A percentile compares a stretch with the other conserved stretches of the same genome.
phyloP scores from a whole-genome alignment of 2,888 invertebrate genomes.

The Cataglyphis cursor region DNA sequence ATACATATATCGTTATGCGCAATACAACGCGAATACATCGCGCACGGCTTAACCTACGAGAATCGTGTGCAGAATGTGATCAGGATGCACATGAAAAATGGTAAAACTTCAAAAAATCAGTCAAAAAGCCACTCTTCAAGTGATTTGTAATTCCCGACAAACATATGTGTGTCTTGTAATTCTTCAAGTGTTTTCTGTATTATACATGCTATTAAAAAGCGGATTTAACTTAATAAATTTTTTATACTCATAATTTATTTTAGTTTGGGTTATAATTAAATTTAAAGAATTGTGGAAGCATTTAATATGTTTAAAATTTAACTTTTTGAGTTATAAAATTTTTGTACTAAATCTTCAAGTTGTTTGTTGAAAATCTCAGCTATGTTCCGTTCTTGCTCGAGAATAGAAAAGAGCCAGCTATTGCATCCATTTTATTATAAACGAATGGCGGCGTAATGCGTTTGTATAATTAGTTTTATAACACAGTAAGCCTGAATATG shows the following conservation, averaged over 20 bases:
- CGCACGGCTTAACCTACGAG: not conserved
- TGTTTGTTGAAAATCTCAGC: not conserved
- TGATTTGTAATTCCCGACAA: not conserved
- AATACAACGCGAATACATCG: not conserved
- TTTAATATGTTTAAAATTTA: not conserved
- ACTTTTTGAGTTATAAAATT: not conserved
- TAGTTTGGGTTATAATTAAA: not conserved
- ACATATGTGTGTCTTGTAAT: not conserved
- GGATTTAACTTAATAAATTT: not conserved
- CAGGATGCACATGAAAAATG: not conserved
- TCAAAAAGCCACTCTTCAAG: not conserved
- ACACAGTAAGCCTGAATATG: not conserved
- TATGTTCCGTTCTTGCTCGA: not conserved
- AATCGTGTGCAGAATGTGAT: not conserved
- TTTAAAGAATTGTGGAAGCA: not conserved
- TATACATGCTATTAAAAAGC: no score
- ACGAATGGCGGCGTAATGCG: not conserved
- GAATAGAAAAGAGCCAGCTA: not conserved
- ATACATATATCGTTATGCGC: not conserved
- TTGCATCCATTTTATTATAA: conserved; percentile 16
- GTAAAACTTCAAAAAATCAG: conserved; percentile 8
- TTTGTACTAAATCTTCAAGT: not conserved
- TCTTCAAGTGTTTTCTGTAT: not conserved
- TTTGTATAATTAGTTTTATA: conserved; percentile 39
- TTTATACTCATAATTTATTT: not conserved